phyloP scores from a whole-genome alignment of 1,140 invertebrate genomes.

The Conus ventricosus region DNA sequence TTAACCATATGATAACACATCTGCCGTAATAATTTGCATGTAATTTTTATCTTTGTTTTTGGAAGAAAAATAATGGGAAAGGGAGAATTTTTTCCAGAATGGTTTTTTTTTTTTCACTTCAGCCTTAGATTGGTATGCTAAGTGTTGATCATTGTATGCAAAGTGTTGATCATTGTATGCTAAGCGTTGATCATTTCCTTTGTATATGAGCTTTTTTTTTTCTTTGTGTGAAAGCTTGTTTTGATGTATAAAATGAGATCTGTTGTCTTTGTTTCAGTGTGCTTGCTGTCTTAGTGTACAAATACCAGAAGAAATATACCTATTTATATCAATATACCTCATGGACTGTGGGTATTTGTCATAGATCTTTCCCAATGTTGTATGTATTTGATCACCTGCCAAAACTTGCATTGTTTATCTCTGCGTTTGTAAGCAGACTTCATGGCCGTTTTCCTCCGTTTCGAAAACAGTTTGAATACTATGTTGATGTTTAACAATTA shows the following conservation, averaged over 20 bases:
- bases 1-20: no score
- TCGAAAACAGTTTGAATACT: no score
- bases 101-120: not conserved
- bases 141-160: not conserved
- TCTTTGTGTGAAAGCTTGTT: conserved; percentile 1
- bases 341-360: not conserved
- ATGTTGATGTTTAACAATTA: no score
- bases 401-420: not conserved
- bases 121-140: no score
- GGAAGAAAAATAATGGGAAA: no score
- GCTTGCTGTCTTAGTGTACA: not conserved
- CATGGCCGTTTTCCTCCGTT: no score
- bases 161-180: not conserved
- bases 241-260: not conserved
- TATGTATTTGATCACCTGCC: not conserved
- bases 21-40: no score
- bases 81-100: no score
- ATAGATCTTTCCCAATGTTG: not conserved
- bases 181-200: not conserved
- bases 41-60: no score
- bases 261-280: not conserved
- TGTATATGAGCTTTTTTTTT: not conserved
- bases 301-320: not conserved
- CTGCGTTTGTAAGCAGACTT: not conserved
- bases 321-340: conserved; percentile 7